A percentile compares a stretch with the other conserved stretches of the same genome.
Conservation (phyloP, 2,113 vertebrate species). For the Bubalus kerabau region DNA sequence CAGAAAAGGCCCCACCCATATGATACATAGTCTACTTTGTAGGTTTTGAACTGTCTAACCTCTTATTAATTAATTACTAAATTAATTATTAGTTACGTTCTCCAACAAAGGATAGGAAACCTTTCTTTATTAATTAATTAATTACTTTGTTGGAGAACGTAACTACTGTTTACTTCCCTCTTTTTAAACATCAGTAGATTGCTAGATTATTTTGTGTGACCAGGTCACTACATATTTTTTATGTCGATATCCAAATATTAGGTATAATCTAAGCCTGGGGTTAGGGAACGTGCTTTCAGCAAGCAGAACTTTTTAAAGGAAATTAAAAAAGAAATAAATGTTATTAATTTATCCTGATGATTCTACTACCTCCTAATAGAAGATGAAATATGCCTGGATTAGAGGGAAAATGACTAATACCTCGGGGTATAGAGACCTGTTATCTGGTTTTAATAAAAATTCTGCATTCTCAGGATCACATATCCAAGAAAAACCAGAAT, state of each 20-base stretch:
- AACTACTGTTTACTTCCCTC: neutral
- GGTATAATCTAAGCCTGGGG: neutral
- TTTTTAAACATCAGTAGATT: neutral
- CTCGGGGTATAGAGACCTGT: neutral
- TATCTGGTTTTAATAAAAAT: constrained; percentile 32
- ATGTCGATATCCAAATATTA: neutral
- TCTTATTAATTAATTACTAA: neutral
- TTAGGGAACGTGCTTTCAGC: neutral
- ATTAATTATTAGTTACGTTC: neutral
- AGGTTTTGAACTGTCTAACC: neutral
- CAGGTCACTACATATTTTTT: neutral
- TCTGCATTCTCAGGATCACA: neutral
- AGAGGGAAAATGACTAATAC: neutral
- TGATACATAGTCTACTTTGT: neutral
- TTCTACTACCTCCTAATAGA: neutral
- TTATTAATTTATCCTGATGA: neutral
- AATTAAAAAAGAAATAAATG: constrained; percentile 32
- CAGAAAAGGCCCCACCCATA: neutral
- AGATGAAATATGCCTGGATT: constrained; percentile 27
- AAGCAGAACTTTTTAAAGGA: neutral
- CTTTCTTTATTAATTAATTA: neutral
- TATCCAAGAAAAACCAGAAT: neutral
- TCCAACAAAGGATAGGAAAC: too few species aligned
- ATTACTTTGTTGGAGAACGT: neutral
- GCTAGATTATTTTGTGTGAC: neutral